Evolutionary conservation across 2,888 invertebrate species (phyloP), one percentile per base, ranked within the genome.

Genomic region (Pelosia muscerda): DNA sequence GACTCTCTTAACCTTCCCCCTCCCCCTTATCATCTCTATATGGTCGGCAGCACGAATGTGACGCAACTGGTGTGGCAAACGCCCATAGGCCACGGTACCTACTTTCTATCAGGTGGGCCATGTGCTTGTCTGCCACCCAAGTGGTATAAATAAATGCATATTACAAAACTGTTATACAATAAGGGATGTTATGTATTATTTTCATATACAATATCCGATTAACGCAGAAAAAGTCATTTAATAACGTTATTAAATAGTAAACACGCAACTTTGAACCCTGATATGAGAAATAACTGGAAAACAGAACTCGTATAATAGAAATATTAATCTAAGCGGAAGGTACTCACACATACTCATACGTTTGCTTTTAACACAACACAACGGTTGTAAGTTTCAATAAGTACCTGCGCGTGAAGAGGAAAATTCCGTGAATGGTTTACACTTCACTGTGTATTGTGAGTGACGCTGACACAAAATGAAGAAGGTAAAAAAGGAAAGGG

Each of bases 401-500:
- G 34, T 63, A 23, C 22, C 9, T 54, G 38, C 34, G 6, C 11
- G 23, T 34, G 31, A 38, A 69, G 57, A 62, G 66, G 67, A 63
- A 76, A 62, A 73, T 74, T 68, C 66, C 65, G 42, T 54, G 60
- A 57, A 72, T 65, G 72, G 63, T 78, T 72, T 71, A 66, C 72
- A 75, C 69, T 72, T 66, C 65, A 68, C 49, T 67, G 69, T 57
- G 64, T 55, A 42, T 67, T 49, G 19, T 49, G 49, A 49, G n/a
- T 49, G 19, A n/a, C n/a, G 49, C 49, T 49, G 49, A 49, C 49
- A 49, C n/a, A 49, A 49, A n/a, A 49, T n/a, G n/a, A 49, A 49
- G 19, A n/a, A n/a, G 49, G 49, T 49, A n/a, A n/a, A 49, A n/a
- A 49, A n/a, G 49, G 19, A 2, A 49, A 9, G n/a, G 38, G 15